phyloP scores from a whole-genome alignment of 2,888 invertebrate species.

The Drosophila nigricruria region DNA sequence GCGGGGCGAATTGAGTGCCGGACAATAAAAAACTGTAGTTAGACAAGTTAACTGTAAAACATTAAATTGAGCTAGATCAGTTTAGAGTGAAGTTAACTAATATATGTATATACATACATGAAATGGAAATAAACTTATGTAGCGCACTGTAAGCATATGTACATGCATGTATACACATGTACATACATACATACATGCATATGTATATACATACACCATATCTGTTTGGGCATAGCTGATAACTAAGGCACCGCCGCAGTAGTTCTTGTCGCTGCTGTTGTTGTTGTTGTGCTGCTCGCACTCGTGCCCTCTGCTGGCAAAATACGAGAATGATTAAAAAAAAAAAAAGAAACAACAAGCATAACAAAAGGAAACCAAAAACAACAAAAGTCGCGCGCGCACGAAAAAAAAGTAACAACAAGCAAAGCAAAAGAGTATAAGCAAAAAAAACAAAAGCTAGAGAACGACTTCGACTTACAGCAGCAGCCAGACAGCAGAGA shows the following conservation, averaged over 20 bases:
- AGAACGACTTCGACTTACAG: conserved; percentile 74
- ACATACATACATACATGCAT: neutral
- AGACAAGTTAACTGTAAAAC: neutral
- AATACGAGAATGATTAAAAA: conserved; percentile 63
- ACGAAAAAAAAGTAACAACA: conserved; percentile 43
- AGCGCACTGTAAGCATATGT: conserved; percentile 23
- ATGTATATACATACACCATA: conserved; percentile 25
- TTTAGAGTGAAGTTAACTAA: neutral
- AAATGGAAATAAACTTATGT: conserved; percentile 5
- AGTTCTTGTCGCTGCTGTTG: conserved; percentile 38
- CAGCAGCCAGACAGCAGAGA: conserved; percentile 69
- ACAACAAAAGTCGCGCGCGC: conserved; percentile 57
- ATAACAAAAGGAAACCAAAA: conserved; percentile 44
- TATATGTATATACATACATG: too few relatives aligned
- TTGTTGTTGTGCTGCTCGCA: conserved; percentile 32
- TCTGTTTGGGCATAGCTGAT: conserved; percentile 54
- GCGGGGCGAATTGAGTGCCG: conserved; percentile 6
- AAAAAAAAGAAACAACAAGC: conserved; percentile 44
- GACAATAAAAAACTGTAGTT: neutral
- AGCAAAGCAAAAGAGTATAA: conserved; percentile 67
- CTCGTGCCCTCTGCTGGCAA: conserved; percentile 42
- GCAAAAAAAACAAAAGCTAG: conserved; percentile 64
- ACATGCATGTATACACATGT: neutral
- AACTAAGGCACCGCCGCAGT: conserved; percentile 48
- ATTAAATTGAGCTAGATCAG: conserved; percentile 41